Percentiles rank a stretch among this genome's conserved stretches.
These are phyloP conservation scores for Leptinotarsa defecta DNA, from an alignment of 1,140 invertebrate genomes.

Conservation along the genomic window DNA sequence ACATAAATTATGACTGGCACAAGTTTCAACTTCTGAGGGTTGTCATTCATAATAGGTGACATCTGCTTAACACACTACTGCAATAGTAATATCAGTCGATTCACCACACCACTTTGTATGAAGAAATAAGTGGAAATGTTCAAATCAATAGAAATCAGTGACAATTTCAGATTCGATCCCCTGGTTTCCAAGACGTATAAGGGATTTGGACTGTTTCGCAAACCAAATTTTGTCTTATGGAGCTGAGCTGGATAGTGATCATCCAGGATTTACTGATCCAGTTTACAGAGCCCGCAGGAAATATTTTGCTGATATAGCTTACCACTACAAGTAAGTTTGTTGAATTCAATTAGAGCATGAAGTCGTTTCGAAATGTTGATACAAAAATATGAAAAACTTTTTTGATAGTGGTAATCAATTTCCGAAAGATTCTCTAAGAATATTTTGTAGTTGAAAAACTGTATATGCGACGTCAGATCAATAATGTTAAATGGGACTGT, in stretches of 20 bases:
- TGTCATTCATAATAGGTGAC: too few species aligned
- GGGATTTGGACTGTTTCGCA: slow-evolving; percentile 94
- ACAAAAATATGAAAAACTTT: background rate
- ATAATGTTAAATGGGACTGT: too few species aligned
- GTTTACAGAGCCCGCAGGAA: slow-evolving; percentile 75
- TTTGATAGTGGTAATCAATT: too few species aligned
- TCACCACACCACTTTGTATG: background rate
- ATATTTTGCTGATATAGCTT: slow-evolving; percentile 97
- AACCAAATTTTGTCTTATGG: slow-evolving; percentile 98
- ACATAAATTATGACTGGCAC: too few species aligned
- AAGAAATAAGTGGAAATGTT: background rate
- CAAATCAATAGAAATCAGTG: too few species aligned
- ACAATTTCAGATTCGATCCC: slow-evolving; percentile 74
- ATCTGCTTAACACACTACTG: too few species aligned
- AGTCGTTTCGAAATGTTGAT: background rate
- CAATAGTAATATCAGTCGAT: too few species aligned
- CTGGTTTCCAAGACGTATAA: slow-evolving; percentile 95
- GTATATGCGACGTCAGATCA: too few species aligned
- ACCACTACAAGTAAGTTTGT: slow-evolving; percentile 76
- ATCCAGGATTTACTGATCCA: slow-evolving; percentile 96
- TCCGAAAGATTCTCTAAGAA: too few species aligned
- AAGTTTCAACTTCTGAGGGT: too few species aligned
- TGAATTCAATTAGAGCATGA: background rate
- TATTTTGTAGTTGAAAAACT: too few species aligned
- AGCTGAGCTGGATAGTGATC: slow-evolving; percentile 91